These are phyloP conservation scores for Anableps anableps DNA, from an alignment of 2,797 vertebrate species.

Conservation along the genomic window DNA sequence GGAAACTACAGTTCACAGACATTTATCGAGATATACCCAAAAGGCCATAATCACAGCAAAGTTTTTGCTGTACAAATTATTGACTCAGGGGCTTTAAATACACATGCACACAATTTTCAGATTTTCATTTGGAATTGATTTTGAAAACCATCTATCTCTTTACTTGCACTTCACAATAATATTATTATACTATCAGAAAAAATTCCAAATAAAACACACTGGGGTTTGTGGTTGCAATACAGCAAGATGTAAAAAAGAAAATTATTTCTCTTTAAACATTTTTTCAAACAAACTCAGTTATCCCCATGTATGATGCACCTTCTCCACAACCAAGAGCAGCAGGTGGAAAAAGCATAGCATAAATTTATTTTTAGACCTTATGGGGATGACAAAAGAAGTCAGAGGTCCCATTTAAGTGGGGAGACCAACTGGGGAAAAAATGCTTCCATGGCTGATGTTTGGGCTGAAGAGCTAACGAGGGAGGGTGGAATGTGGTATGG, in stretches of 20 bases:
- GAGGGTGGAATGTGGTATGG: constrained; percentile 55
- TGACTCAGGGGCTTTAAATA: not conserved
- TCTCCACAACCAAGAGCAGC: constrained; percentile 27
- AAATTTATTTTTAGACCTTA: constrained; percentile 14
- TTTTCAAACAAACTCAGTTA: not conserved
- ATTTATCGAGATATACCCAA: not conserved
- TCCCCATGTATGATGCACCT: not conserved
- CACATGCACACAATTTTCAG: not conserved
- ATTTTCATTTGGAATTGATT: not conserved
- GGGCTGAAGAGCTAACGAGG: constrained; percentile 47
- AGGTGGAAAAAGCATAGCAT: constrained; percentile 35
- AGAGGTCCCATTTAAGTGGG: constrained; percentile 55
- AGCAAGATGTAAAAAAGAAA: not conserved
- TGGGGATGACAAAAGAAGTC: constrained; percentile 27
- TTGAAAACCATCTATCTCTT: not conserved
- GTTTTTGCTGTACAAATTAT: not conserved
- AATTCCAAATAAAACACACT: no score
- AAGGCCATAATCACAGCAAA: not conserved
- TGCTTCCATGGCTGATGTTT: constrained; percentile 18
- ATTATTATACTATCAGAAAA: no score
- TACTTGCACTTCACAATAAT: not conserved
- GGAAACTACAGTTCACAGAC: no score
- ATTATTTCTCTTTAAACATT: no score
- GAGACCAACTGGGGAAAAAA: constrained; percentile 37
- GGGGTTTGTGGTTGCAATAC: no score